A percentile compares a stretch with the other conserved stretches of the same genome.
These are phyloP conservation scores for Zapus hudsonius DNA, from an alignment of 2,113 vertebrate genomes.

Conservation along the genomic window DNA sequence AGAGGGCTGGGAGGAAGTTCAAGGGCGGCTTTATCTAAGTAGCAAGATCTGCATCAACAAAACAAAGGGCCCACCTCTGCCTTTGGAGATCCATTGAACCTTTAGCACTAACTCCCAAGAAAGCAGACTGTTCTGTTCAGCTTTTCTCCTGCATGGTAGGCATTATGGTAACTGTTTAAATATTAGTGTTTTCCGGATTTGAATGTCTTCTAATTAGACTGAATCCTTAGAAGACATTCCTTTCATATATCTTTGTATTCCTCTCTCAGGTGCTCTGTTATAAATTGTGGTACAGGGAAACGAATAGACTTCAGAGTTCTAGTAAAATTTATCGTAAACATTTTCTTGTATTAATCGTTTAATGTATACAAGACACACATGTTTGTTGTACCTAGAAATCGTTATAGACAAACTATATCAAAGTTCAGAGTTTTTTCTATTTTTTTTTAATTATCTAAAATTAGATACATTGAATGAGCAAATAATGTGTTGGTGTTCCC, in stretches of 20 bases:
- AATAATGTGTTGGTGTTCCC: too few relatives aligned
- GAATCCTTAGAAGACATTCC: background rate
- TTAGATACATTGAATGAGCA: too few relatives aligned
- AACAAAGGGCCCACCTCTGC: background rate
- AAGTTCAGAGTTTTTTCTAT: too few relatives aligned
- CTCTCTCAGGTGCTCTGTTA: rapidly evolving
- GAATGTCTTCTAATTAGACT: background rate
- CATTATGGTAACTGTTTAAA: background rate
- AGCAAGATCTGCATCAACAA: background rate
- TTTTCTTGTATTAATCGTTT: too few relatives aligned
- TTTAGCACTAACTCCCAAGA: background rate
- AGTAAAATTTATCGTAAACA: too few relatives aligned
- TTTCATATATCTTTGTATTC: background rate
- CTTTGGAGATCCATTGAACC: background rate
- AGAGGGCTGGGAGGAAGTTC: background rate
- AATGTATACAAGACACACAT: too few relatives aligned
- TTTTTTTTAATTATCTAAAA: too few relatives aligned
- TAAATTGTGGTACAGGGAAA: background rate
- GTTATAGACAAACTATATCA: rapidly evolving
- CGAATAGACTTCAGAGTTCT: too few relatives aligned
- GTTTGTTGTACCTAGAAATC: too few relatives aligned
- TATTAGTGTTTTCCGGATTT: background rate
- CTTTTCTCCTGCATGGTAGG: background rate
- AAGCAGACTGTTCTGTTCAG: background rate
- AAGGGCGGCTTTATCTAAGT: background rate